Evolutionary conservation across 2,888 invertebrate species (phyloP).

Genomic region (Fissipunctia ypsillon): DNA sequence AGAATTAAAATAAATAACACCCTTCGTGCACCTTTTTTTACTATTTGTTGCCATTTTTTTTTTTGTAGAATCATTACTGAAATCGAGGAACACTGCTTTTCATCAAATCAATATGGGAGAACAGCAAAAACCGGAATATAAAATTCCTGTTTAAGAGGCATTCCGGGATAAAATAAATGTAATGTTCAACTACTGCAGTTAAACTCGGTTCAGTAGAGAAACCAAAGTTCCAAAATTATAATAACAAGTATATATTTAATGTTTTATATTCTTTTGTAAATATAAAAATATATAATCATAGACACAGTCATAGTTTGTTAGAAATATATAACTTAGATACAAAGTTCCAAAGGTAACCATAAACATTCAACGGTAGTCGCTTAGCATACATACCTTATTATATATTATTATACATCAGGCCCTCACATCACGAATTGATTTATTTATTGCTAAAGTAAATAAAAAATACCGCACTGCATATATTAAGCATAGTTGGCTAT

Average conservation of each 20-base stretch:
- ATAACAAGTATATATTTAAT: not conserved
- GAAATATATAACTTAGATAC: slow-evolving; percentile 18
- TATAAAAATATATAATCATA: slow-evolving; percentile 36
- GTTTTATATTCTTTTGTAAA: slow-evolving; percentile 32
- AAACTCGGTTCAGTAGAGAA: not conserved
- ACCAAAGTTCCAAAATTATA: not conserved
- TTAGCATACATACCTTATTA: slow-evolving; percentile 5
- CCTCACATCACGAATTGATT: slow-evolving; percentile 23
- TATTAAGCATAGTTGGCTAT: slow-evolving; percentile 18
- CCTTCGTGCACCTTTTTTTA: not conserved
- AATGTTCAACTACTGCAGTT: not conserved
- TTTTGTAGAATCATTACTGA: slow-evolving; percentile 6
- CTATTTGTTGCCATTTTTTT: not conserved
- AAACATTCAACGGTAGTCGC: slow-evolving; percentile 11
- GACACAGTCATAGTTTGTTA: slow-evolving; percentile 25
- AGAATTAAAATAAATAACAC: slow-evolving; percentile 69
- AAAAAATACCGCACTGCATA: slow-evolving; percentile 28
- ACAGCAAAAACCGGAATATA: not conserved
- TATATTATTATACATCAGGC: not conserved
- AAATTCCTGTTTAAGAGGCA: not conserved
- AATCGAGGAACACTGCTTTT: slow-evolving; percentile 8
- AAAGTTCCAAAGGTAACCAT: slow-evolving; percentile 21
- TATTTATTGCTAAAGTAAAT: slow-evolving; percentile 39
- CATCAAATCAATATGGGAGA: not conserved
- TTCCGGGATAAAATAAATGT: not conserved